phyloP scores from a whole-genome alignment of 2,888 invertebrate genomes.

The Tenodera sinensis region DNA sequence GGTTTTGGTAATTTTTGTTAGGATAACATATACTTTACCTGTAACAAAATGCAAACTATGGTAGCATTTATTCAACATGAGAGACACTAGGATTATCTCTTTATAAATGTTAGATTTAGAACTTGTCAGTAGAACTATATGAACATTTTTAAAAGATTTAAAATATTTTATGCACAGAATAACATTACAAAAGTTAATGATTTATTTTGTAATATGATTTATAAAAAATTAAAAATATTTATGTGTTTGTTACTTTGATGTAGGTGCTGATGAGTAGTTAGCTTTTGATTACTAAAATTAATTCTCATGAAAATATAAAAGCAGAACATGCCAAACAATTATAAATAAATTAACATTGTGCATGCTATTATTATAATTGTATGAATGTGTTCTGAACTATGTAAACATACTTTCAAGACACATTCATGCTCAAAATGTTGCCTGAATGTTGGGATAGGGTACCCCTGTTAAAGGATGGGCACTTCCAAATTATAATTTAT shows the following conservation, averaged over 20 bases:
- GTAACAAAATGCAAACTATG: too few relatives aligned
- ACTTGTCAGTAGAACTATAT: neutral
- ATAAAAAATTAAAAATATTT: neutral
- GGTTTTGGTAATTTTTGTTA: neutral
- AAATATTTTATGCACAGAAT: too few relatives aligned
- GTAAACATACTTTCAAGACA: neutral
- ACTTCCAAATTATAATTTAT: slow-evolving; percentile 1
- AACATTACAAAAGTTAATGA: neutral
- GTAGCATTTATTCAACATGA: neutral
- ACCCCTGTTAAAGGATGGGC: slow-evolving; percentile 60
- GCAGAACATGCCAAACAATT: neutral
- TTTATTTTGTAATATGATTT: too few relatives aligned
- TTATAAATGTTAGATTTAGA: neutral
- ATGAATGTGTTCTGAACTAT: neutral
- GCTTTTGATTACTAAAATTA: neutral
- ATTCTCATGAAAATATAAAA: neutral
- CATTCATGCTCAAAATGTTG: slow-evolving; percentile 46
- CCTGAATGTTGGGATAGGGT: slow-evolving; percentile 99
- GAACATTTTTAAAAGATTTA: too few relatives aligned
- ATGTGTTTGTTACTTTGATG: neutral
- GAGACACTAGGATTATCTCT: neutral
- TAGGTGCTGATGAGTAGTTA: neutral
- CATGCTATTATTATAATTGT: neutral
- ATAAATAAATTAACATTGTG: neutral
- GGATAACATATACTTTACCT: too few relatives aligned